Conservation (phyloP, 2,797 vertebrate genomes). For the Etheostoma perlongum region DNA sequence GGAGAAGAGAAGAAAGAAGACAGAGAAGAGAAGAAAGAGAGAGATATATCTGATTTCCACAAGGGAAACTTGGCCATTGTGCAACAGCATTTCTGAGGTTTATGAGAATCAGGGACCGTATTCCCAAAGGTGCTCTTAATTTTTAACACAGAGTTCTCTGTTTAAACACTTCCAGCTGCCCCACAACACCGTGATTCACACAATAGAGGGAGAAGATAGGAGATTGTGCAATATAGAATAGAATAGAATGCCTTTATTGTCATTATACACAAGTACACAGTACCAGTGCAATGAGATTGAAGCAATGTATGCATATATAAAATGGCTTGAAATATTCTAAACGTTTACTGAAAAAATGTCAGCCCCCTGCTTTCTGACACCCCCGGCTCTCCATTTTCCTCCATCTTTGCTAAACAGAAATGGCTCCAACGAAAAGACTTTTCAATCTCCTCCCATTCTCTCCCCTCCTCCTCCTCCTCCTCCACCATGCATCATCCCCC, state of each 20-base stretch:
- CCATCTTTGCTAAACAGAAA: constrained; percentile 61
- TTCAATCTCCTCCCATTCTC: constrained; percentile 64
- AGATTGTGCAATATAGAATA: constrained; percentile 47
- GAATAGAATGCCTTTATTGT: too few species aligned
- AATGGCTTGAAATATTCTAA: not conserved
- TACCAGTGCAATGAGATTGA: too few species aligned
- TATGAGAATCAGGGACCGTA: constrained; percentile 73
- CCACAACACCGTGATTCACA: constrained; percentile 56
- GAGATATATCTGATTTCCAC: constrained; percentile 61
- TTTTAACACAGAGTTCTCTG: constrained; percentile 73
- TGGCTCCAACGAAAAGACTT: constrained; percentile 42
- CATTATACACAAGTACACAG: too few species aligned
- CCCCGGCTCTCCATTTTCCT: constrained; percentile 44
- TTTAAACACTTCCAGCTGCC: constrained; percentile 78
- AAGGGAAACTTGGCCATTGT: constrained; percentile 77
- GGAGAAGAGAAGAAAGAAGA: constrained; percentile 13
- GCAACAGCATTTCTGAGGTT: constrained; percentile 74
- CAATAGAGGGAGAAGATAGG: constrained; percentile 29
- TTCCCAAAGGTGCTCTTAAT: constrained; percentile 80
- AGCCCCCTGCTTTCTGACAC: constrained; percentile 6
- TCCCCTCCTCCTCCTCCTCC: constrained; percentile 31
- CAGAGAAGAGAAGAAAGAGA: constrained; percentile 18
- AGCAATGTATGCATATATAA: too few species aligned
- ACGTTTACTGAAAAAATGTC: constrained; percentile 16
- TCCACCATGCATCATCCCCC: constrained; percentile 56